phyloP scores from a whole-genome alignment of 1,140 invertebrate genomes.

The Paralvinella palmiformis region DNA sequence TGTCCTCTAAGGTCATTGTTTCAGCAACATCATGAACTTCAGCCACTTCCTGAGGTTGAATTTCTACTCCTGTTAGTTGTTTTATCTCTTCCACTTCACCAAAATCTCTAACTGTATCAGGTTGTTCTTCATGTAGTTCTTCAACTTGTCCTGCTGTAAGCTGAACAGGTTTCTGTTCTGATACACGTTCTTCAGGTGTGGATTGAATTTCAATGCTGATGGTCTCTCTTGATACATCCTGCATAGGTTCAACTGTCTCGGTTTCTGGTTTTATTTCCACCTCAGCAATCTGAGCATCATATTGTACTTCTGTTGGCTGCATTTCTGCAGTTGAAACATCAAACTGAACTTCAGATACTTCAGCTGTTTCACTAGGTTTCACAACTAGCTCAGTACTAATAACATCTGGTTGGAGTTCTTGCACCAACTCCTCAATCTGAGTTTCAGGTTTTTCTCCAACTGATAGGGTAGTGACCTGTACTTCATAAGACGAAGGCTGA shows the following conservation, averaged over 20 bases:
- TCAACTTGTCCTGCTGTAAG: not conserved
- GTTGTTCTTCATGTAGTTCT: conserved; percentile 16
- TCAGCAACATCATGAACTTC: not conserved
- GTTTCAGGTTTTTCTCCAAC: not conserved
- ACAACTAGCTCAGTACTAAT: not conserved
- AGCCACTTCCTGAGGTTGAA: not conserved
- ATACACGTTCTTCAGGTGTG: conserved; percentile 4
- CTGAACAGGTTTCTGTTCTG: conserved; percentile 2
- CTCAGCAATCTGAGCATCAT: not conserved
- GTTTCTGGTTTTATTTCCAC: not conserved
- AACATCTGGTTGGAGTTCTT: not conserved
- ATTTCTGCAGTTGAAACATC: conserved; percentile 11
- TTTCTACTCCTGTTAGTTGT: not conserved
- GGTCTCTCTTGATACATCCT: not conserved
- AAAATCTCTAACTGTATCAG: conserved; percentile 20
- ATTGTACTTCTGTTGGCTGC: not conserved
- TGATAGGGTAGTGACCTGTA: no score
- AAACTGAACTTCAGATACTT: conserved; percentile 5
- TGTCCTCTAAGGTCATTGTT: not conserved
- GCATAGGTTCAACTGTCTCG: not conserved
- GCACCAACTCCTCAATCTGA: not conserved
- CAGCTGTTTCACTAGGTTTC: not conserved
- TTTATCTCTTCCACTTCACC: conserved; percentile 2
- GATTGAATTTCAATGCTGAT: not conserved
- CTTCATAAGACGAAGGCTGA: no score